Conservation (phyloP, 2,113 vertebrate genomes). For the Cottus gobio region DNA sequence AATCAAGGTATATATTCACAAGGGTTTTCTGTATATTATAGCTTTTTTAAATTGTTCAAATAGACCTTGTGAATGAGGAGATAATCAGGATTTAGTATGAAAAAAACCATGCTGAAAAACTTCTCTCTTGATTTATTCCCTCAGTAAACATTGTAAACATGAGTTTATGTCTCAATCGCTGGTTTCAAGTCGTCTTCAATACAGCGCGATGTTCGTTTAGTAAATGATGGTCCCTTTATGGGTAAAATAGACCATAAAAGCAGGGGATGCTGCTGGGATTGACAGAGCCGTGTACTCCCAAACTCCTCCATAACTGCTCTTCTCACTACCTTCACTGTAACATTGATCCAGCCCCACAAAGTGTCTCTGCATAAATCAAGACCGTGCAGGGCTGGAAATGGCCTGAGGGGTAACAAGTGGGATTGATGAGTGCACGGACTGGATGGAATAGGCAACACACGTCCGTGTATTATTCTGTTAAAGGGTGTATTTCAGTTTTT, state of each 20-base stretch:
- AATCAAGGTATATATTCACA: too few relatives aligned
- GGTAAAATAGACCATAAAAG: too few relatives aligned
- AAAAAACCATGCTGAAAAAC: too few relatives aligned
- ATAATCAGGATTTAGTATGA: too few relatives aligned
- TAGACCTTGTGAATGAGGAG: too few relatives aligned
- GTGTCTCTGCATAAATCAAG: slow-evolving; percentile 28
- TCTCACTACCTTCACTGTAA: background rate
- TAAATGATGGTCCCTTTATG: too few relatives aligned
- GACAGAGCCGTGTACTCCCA: background rate
- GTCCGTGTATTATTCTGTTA: background rate
- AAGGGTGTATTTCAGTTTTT: background rate
- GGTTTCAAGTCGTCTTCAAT: too few relatives aligned
- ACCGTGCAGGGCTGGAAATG: background rate
- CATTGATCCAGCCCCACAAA: background rate
- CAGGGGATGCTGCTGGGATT: too few relatives aligned
- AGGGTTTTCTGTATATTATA: too few relatives aligned
- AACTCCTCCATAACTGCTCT: background rate
- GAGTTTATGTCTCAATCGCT: too few relatives aligned
- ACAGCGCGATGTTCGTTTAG: too few relatives aligned
- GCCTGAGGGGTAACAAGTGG: slow-evolving; percentile 22
- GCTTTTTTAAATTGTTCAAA: too few relatives aligned
- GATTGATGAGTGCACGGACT: slow-evolving; percentile 16
- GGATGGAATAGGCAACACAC: slow-evolving; percentile 2
- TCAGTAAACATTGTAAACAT: background rate
- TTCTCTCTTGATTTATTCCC: background rate